A percentile compares a stretch with the other conserved stretches of the same genome.
Conservation (phyloP, 2,797 vertebrate genomes). For the Syngnathus acus region DNA sequence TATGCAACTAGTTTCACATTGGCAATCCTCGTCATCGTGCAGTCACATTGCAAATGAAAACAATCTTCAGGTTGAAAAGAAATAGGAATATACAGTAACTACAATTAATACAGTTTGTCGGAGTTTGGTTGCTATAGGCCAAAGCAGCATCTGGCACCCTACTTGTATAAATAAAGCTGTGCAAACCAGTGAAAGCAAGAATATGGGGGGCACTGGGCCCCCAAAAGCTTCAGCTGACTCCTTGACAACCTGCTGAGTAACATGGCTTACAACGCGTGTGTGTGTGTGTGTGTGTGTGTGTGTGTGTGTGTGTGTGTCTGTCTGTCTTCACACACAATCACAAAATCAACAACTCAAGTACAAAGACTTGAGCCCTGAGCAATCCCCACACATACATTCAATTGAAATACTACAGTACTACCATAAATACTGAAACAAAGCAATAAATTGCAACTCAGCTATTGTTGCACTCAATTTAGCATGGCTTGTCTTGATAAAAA, state of each 20-base stretch:
- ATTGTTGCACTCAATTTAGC: neutral
- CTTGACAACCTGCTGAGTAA: slow-evolving; percentile 10
- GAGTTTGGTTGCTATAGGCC: neutral
- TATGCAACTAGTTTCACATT: no score
- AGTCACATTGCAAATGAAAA: neutral
- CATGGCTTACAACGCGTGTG: neutral
- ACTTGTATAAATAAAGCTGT: slow-evolving; percentile 10
- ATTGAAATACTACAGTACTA: no score
- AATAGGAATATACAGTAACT: neutral
- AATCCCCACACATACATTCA: neutral
- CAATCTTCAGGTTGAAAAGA: neutral
- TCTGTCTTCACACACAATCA: neutral
- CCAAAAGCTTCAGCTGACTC: slow-evolving; percentile 6
- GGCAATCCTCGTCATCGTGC: neutral
- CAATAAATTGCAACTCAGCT: neutral
- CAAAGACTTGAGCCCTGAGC: neutral
- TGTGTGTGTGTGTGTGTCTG: no score
- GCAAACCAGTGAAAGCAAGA: slow-evolving; percentile 4
- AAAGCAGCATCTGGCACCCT: slow-evolving; percentile 3
- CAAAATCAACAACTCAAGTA: neutral
- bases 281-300: neutral
- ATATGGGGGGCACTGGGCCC: neutral
- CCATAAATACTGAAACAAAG: neutral
- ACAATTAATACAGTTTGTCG: neutral
- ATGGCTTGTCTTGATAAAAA: neutral